Base-by-base conservation (phyloP, 1,140 invertebrate species). In the Aphaenogaster ashmeadi region DNA sequence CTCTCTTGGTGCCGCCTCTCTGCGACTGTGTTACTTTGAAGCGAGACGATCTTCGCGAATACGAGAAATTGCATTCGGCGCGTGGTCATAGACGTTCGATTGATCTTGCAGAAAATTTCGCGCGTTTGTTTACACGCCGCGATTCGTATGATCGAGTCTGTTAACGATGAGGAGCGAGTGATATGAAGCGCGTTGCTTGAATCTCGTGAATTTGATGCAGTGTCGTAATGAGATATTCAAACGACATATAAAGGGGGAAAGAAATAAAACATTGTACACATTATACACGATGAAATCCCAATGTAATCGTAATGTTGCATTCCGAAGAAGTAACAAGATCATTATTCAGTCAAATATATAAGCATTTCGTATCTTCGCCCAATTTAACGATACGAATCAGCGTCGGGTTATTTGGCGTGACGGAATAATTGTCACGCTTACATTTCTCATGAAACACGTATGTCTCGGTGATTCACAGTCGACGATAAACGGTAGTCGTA, bases 71-170 rank as follows among this genome's bases (percentile, higher is more conserved):
- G 58, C 36, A 18, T n/a, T 13, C 33, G 36, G 72, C 18, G 77
- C 36, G 33, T 54, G 69, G 15, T 41, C 84, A 71, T 78, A 87
- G 77, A 36, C 88, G 36, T 71, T 44, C 75, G 89, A 90, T 90
- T 90, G 89, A 90, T 90, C 86, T 54, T n/a, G 27, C 69, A 33
- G 47, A 83, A 89, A 90, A 83, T 58, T 90, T 80, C 72, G 84
- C 69, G 67, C 83, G 71, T 27, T 71, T 90, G 71, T 90, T 90
- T 90, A 80, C 88, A 47, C 21, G 47, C 7, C 60, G 36, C 38
- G 33, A 69, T 81, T 54, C 33, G 67, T 74, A 47, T 44, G 54
- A 74, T 84, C 41, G 69, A 74, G 11, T 72, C 18, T 60, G 54
- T 27, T 74, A 60, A 74, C 41, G 50, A 21, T 67, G 38, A 71